These are phyloP conservation scores for Shinisaurus crocodilurus DNA, from an alignment of 2,113 vertebrate genomes.

Conservation along the genomic window DNA sequence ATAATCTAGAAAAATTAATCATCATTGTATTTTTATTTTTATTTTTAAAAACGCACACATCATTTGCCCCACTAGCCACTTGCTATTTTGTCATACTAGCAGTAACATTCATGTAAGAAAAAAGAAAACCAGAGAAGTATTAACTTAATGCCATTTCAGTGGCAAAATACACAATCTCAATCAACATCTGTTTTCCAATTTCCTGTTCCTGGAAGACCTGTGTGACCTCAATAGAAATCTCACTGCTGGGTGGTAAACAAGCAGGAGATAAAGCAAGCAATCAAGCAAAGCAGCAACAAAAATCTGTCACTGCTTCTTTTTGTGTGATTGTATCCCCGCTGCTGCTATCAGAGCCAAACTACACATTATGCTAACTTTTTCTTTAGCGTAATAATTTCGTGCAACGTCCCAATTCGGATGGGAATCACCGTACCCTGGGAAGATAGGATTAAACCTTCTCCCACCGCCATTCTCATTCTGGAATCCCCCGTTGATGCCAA, in stretches of 20 bases:
- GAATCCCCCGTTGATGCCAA: no score
- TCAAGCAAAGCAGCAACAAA: neutral
- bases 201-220: slow-evolving; percentile 37
- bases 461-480: no score
- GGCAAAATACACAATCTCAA: slow-evolving; percentile 1
- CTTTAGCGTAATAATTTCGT: no score
- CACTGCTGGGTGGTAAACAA: slow-evolving; percentile 48
- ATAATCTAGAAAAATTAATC: slow-evolving; percentile 4
- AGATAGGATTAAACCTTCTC: no score
- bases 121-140: slow-evolving; percentile 27
- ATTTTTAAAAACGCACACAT: slow-evolving; percentile 2
- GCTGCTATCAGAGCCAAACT: neutral
- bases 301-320: neutral
- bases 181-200: slow-evolving; percentile 52
- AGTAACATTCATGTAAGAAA: slow-evolving; percentile 26
- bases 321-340: neutral
- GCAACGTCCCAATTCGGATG: no score
- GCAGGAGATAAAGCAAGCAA: slow-evolving; percentile 39
- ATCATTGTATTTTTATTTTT: neutral
- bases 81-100: neutral
- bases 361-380: neutral
- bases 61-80: neutral
- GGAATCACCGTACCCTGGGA: no score
- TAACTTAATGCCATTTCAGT: slow-evolving; percentile 40
- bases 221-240: slow-evolving; percentile 50